Percentiles rank a stretch among this genome's conserved stretches.
Conservation (phyloP, 2,888 invertebrate genomes). For the Apotomis betuletana region DNA sequence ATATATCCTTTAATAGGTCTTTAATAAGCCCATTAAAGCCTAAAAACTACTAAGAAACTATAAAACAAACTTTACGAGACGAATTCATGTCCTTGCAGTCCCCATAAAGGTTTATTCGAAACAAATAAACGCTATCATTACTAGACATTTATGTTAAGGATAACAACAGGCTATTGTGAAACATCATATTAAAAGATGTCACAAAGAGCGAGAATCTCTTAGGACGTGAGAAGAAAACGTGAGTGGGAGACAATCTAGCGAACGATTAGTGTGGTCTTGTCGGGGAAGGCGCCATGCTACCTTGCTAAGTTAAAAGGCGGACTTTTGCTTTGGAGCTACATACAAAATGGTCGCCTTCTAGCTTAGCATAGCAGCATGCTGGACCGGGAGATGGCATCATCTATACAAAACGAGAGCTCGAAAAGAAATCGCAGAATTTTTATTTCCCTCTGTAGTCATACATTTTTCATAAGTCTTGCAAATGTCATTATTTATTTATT, state of each 20-base stretch:
- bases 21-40: too few relatives aligned
- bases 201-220: conserved; percentile 31
- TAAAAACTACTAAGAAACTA: too few relatives aligned
- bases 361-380: neutral
- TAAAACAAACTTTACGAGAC: too few relatives aligned
- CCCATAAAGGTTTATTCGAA: neutral
- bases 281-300: neutral
- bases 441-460: too few relatives aligned
- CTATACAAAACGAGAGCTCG: neutral
- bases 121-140: neutral
- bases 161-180: conserved; percentile 31
- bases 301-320: too few relatives aligned
- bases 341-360: too few relatives aligned
- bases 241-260: conserved; percentile 37
- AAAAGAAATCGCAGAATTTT: too few relatives aligned
- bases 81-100: too few relatives aligned
- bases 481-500: too few relatives aligned
- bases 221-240: conserved; percentile 38
- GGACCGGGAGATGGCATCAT: conserved; percentile 15
- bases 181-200: conserved; percentile 39
- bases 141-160: conserved; percentile 17
- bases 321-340: too few relatives aligned
- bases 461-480: too few relatives aligned
- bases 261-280: conserved; percentile 37
- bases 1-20: too few relatives aligned